Evolutionary conservation across 1,140 invertebrate genomes (phyloP), one percentile per base, ranked within the genome.

Genomic region (Thaumetopoea pityocampa): DNA sequence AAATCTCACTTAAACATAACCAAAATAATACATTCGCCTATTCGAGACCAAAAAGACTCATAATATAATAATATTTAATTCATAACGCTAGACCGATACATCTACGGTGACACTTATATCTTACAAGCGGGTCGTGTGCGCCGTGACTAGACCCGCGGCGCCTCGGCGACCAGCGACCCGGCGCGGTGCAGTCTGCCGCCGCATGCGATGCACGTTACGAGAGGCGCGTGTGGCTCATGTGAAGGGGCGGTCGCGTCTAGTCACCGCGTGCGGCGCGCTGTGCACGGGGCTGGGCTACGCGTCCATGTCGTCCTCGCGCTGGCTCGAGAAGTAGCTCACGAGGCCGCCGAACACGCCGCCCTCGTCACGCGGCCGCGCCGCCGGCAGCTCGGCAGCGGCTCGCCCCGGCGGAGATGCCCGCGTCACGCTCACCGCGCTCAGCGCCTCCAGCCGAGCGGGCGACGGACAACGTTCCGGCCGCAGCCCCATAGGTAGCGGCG

Each of bases 281-380:
- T 30, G 23, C 15, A 17, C 26, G 14, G 22, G 19, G 23, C 18
- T 12, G n/a, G 11, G 23, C 57, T 69, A 79, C 44, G 66, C 66
- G 71, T 82, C 73, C 6, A 79, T 41, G 70, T 93, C 91, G 72
- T 94, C 92, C 66, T 93, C 92, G 45, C 89, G 86, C 77, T 94
- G 93, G 78, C 92, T 94, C 42, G 93, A 94, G 81, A 94, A 94
- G 77, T 95, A 95, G 43, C 93, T 94, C n/a, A 94, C 93, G 41
- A 94, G 85, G 7, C 93, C 93, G n/a, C 92, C 92, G 76, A 94
- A 94, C 62, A 93, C 92, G 16, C 92, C 88, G 27, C 88, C 86
- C 24, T 89, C 88, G 51, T 90, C n/a, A n/a, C 88, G 49, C 40
- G 28, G 40, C 14, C 49, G 50, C 9, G 28, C 27, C 14, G 54